These are phyloP conservation scores for Ametastegia equiseti DNA, from an alignment of 2,888 invertebrate genomes.

Conservation along the genomic window DNA sequence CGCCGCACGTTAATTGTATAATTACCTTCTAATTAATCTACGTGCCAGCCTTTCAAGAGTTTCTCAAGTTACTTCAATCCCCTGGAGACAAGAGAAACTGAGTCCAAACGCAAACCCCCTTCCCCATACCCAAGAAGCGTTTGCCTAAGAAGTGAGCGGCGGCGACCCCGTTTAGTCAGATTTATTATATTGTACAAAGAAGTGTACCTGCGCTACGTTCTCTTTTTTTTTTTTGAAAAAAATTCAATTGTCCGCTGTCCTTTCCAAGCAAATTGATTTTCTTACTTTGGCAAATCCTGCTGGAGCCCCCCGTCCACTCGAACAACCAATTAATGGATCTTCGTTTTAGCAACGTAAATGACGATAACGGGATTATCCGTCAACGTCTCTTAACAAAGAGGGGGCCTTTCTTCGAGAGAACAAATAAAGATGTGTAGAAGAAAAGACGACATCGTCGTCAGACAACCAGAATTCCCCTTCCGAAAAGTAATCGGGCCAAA, in stretches of 20 bases:
- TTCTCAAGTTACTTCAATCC: background rate
- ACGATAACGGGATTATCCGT: background rate
- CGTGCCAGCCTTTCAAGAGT: constrained; percentile 3
- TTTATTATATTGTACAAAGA: background rate
- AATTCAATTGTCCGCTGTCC: background rate
- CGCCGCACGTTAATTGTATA: background rate
- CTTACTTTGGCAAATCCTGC: background rate
- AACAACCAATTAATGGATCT: constrained; percentile 19
- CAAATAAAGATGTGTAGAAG: background rate
- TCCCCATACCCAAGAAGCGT: background rate
- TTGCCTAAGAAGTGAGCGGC: background rate
- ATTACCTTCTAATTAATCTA: constrained; percentile 31
- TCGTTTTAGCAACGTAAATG: background rate
- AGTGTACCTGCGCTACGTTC: background rate
- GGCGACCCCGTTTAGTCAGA: background rate
- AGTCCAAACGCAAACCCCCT: background rate
- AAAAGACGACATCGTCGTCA: background rate
- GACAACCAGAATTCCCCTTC: background rate
- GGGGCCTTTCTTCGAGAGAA: background rate
- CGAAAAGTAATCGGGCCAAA: background rate
- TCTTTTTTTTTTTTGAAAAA: background rate
- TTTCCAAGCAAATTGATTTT: constrained; percentile 14
- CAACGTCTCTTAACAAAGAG: background rate
- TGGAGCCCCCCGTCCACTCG: background rate
- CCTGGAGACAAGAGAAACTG: background rate